These are phyloP conservation scores for Sphaerophoria rueppellii DNA, from an alignment of 2,888 invertebrate species.

Conservation along the genomic window DNA sequence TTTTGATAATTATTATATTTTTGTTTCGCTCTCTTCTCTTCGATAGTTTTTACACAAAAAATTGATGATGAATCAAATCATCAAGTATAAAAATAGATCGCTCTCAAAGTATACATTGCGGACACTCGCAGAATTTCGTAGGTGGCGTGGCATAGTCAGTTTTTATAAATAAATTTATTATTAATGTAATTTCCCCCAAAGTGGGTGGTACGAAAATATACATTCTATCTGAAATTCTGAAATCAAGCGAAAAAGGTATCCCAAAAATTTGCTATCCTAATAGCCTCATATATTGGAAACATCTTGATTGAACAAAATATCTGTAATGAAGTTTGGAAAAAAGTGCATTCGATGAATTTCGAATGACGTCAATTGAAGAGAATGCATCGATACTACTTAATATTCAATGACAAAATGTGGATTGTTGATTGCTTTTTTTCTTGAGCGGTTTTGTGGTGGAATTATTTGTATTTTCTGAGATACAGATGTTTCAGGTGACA, in stretches of 20 bases:
- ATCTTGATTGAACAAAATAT: constrained; percentile 7
- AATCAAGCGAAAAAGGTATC: neutral
- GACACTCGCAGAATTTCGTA: neutral
- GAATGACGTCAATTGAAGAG: neutral
- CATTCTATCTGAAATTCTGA: neutral
- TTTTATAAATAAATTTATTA: constrained; percentile 24
- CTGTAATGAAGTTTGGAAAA: neutral
- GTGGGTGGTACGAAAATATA: neutral
- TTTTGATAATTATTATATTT: constrained; percentile 4
- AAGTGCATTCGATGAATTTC: neutral
- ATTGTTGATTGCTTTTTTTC: neutral
- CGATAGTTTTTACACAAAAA: neutral
- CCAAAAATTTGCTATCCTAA: neutral
- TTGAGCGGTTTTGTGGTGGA: constrained; percentile 14
- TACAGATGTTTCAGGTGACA: constrained; percentile 12
- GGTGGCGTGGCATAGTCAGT: constrained; percentile 10
- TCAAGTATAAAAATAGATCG: constrained; percentile 15
- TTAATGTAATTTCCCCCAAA: neutral
- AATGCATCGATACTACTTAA: neutral
- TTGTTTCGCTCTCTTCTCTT: neutral
- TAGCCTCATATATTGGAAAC: constrained; percentile 3
- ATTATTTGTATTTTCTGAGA: neutral
- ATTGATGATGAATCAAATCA: constrained; percentile 2
- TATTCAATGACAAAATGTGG: constrained; percentile 17
- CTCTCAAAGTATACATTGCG: constrained; percentile 7